These are phyloP conservation scores for Anolis sagrei DNA, from an alignment of 2,113 vertebrate genomes.

Conservation along the genomic window DNA sequence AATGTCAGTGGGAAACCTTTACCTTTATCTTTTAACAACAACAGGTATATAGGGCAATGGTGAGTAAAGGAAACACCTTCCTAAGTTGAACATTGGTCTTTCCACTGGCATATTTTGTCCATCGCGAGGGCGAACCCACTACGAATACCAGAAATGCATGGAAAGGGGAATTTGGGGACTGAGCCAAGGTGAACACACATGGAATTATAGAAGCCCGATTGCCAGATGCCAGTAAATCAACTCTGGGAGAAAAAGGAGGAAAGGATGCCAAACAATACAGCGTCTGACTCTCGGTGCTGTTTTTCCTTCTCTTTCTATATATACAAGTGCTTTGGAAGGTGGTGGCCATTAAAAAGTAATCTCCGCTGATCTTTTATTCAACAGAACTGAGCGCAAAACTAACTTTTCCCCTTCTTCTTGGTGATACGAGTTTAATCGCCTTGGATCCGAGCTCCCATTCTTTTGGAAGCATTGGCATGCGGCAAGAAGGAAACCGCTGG, in stretches of 20 bases:
- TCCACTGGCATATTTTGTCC: background rate
- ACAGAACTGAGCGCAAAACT: slow-evolving; percentile 28
- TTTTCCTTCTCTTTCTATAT: background rate
- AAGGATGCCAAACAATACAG: slow-evolving; percentile 17
- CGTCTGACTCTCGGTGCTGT: background rate
- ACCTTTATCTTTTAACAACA: no score
- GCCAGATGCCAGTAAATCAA: slow-evolving; percentile 8
- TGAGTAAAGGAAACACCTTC: no score
- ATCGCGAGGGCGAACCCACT: background rate
- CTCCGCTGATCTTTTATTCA: slow-evolving; percentile 22
- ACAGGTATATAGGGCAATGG: no score
- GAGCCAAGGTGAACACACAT: slow-evolving; percentile 3
- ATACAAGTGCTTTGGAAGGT: slow-evolving; percentile 24
- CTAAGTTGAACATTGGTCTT: no score
- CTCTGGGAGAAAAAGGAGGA: background rate
- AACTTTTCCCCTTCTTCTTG: slow-evolving; percentile 23
- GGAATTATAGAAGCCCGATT: background rate
- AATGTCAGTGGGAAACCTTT: no score
- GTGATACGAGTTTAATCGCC: slow-evolving; percentile 4
- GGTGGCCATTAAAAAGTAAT: slow-evolving; percentile 22
- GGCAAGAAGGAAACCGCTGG: slow-evolving; percentile 3
- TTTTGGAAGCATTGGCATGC: slow-evolving; percentile 3
- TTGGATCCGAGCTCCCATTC: slow-evolving; percentile 19
- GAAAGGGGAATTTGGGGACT: background rate
- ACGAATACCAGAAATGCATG: background rate